Percentiles rank a stretch among this genome's conserved stretches.
phyloP scores from a whole-genome alignment of 2,888 invertebrate genomes.

The Callinectes sapidus region DNA sequence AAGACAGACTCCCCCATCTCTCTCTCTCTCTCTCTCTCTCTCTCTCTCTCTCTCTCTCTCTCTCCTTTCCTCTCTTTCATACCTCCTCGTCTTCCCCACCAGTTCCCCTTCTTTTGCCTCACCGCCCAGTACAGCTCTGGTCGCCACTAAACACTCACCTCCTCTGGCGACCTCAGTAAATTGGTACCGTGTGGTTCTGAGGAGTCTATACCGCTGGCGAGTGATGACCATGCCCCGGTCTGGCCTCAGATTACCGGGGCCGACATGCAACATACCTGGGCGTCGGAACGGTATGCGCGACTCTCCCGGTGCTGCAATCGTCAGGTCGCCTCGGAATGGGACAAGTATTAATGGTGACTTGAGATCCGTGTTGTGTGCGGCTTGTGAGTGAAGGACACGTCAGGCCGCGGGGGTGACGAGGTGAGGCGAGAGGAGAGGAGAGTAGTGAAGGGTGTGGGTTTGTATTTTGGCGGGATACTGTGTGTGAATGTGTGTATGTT shows the following conservation, averaged over 20 bases:
- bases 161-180: conserved; percentile 47
- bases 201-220: conserved; percentile 30
- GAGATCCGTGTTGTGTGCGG: conserved; percentile 23
- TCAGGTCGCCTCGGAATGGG: conserved; percentile 14
- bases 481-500: conserved; percentile 5
- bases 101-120: neutral
- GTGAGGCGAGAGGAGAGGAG: too few relatives aligned
- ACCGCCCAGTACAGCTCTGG: conserved; percentile 10
- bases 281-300: conserved; percentile 44
- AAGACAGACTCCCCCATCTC: too few relatives aligned
- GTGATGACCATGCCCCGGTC: conserved; percentile 40
- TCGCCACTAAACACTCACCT: conserved; percentile 53
- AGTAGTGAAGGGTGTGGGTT: neutral
- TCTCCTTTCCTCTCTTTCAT: neutral
- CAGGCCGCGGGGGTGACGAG: conserved; percentile 5
- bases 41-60: neutral
- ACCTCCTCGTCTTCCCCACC: neutral
- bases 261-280: conserved; percentile 52
- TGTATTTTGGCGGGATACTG: neutral
- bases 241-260: conserved; percentile 7
- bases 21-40: too few relatives aligned
- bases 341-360: neutral
- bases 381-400: conserved; percentile 3
- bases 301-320: conserved; percentile 4
- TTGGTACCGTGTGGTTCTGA: conserved; percentile 34